phyloP scores from a whole-genome alignment of 2,888 invertebrate genomes.

The Pollenia amentaria region DNA sequence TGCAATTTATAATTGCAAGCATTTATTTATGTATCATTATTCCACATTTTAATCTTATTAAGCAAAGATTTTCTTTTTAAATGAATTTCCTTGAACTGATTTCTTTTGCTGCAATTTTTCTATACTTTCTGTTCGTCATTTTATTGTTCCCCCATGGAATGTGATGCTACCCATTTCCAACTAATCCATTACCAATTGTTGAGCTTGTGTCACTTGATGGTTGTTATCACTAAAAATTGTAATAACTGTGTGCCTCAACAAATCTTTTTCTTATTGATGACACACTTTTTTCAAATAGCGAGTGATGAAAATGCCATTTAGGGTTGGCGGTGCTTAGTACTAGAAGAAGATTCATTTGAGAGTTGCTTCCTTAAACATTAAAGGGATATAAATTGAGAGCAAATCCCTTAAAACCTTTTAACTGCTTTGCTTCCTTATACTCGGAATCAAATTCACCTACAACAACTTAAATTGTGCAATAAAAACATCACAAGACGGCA shows the following conservation, averaged over 20 bases:
- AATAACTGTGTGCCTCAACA: slow-evolving; percentile 2
- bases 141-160: neutral
- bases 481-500: slow-evolving; percentile 40
- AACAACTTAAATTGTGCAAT: slow-evolving; percentile 32
- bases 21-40: neutral
- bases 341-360: neutral
- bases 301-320: neutral
- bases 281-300: slow-evolving; percentile 24
- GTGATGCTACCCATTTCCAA: neutral
- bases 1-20: slow-evolving; percentile 1
- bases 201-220: slow-evolving; percentile 14
- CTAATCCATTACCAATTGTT: slow-evolving; percentile 44
- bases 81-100: slow-evolving; percentile 15
- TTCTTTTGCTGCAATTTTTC: slow-evolving; percentile 20
- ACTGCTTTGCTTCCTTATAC: neutral
- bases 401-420: slow-evolving; percentile 45
- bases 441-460: slow-evolving; percentile 1
- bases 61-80: slow-evolving; percentile 1
- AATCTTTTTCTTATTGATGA: slow-evolving; percentile 1
- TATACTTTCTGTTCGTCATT: neutral
- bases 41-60: slow-evolving; percentile 21
- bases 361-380: slow-evolving; percentile 3
- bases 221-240: slow-evolving; percentile 7
- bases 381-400: slow-evolving; percentile 45
- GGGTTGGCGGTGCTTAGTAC: neutral